A percentile compares a stretch with the other conserved stretches of the same genome.
These are phyloP conservation scores for Lontra canadensis DNA, from an alignment of 2,113 vertebrate genomes.

Conservation along the genomic window DNA sequence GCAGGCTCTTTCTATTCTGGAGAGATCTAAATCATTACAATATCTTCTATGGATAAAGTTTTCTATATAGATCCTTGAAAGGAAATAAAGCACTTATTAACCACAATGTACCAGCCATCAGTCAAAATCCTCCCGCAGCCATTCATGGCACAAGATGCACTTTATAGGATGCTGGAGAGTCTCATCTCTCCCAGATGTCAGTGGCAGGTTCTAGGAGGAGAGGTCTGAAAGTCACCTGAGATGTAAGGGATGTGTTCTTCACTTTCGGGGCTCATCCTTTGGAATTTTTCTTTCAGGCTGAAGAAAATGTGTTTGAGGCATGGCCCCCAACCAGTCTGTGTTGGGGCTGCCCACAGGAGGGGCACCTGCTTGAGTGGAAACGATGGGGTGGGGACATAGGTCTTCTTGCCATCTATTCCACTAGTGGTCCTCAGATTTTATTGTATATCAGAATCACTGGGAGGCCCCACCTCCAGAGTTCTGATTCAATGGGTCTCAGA, in stretches of 20 bases:
- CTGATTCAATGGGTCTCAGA: neutral
- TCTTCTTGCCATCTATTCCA: neutral
- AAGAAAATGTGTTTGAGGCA: neutral
- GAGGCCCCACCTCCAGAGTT: neutral
- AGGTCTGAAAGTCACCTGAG: neutral
- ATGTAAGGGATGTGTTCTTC: neutral
- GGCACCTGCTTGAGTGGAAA: neutral
- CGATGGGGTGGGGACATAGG: neutral
- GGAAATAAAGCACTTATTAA: neutral
- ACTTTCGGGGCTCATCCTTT: neutral
- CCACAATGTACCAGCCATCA: neutral
- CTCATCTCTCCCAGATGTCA: neutral
- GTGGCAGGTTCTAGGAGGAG: neutral
- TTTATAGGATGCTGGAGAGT: neutral
- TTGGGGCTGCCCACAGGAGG: neutral
- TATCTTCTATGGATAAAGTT: conserved; percentile 15
- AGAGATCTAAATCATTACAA: conserved; percentile 34
- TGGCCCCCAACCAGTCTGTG: neutral
- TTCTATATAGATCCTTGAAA: neutral
- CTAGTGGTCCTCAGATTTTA: neutral
- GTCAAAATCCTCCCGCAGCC: neutral
- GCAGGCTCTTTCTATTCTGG: neutral
- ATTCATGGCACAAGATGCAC: too few species aligned
- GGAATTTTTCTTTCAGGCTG: neutral
- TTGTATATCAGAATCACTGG: neutral